A percentile compares a stretch with the other conserved stretches of the same genome.
phyloP scores from a whole-genome alignment of 2,888 invertebrate genomes.

The Machimus rusticus region DNA sequence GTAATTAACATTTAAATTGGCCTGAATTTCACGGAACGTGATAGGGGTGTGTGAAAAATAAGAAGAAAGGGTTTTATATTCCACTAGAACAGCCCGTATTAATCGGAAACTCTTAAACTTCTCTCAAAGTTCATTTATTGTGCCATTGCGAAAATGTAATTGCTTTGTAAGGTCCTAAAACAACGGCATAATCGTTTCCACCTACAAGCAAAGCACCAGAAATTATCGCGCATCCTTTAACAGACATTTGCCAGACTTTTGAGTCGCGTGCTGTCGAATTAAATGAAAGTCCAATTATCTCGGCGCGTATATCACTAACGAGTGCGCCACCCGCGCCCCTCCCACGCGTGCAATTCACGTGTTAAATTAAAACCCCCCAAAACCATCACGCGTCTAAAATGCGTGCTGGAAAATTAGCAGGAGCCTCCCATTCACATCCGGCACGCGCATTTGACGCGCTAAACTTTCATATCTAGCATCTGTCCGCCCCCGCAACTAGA shows the following conservation, averaged over 20 bases:
- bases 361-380: background rate
- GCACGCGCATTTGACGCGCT: background rate
- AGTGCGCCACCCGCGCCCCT: background rate
- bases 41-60: background rate
- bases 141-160: background rate
- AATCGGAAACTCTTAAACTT: background rate
- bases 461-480: background rate
- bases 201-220: background rate
- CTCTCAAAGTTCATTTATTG: background rate
- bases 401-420: background rate
- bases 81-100: background rate
- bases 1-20: background rate
- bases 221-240: background rate
- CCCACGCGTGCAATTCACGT: background rate
- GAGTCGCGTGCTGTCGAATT: background rate
- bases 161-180: background rate
- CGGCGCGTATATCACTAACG: background rate
- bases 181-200: background rate
- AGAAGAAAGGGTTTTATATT: background rate
- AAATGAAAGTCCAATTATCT: background rate
- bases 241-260: background rate
- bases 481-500: background rate
- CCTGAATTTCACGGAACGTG: background rate
- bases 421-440: background rate
- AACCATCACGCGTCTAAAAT: background rate